Conservation (phyloP, 2,797 vertebrate species). For the Fratercula arctica region DNA sequence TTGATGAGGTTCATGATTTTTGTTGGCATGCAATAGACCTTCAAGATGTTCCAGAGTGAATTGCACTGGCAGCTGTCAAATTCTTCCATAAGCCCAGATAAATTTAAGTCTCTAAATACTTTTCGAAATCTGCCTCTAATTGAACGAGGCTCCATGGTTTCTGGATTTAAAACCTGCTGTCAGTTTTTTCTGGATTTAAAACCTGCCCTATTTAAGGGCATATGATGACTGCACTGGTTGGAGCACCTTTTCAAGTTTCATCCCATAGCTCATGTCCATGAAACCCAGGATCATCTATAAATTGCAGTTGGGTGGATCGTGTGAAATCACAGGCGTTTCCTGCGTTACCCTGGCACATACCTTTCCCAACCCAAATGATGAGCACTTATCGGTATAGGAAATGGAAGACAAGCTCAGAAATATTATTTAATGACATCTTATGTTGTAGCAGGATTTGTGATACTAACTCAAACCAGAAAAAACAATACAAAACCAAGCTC, state of each 20-base stretch:
- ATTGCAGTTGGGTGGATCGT: neutral
- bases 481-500: neutral
- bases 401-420: neutral
- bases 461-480: neutral
- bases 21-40: constrained; percentile 44
- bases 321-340: neutral
- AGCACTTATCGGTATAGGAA: neutral
- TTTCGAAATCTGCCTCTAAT: neutral
- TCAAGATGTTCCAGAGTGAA: constrained; percentile 27
- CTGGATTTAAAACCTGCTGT: neutral
- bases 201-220: neutral
- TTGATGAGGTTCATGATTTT: constrained; percentile 48
- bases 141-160: neutral
- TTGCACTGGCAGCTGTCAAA: constrained; percentile 44
- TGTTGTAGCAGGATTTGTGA: neutral
- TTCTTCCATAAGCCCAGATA: constrained; percentile 21
- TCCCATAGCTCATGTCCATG: neutral
- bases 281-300: neutral
- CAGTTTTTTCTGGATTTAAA: neutral
- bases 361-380: neutral
- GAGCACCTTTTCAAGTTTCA: neutral
- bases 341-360: neutral
- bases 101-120: constrained; percentile 9
- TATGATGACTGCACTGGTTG: neutral
- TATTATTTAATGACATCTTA: neutral